Evolutionary conservation across 2,888 invertebrate species (phyloP).

Genomic region (Dolichopus griseipennis): DNA sequence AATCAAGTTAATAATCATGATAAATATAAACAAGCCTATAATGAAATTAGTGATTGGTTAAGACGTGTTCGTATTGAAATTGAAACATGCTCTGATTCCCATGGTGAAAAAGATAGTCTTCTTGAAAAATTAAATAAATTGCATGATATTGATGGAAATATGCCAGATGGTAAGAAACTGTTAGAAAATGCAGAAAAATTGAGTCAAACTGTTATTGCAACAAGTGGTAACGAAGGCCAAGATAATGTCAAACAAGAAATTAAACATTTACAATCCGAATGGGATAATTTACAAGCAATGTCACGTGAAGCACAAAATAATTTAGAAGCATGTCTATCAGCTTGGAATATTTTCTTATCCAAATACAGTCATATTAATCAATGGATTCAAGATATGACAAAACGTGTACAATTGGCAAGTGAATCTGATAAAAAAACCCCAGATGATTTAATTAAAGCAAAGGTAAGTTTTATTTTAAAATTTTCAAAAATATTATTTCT

Average conservation of each 20-base stretch:
- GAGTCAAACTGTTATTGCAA: constrained; percentile 64
- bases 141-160: constrained; percentile 55
- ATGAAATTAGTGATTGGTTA: constrained; percentile 78
- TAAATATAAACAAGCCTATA: constrained; percentile 72
- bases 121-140: constrained; percentile 68
- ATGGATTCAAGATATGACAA: constrained; percentile 64
- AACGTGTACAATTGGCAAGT: constrained; percentile 55
- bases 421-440: constrained; percentile 67
- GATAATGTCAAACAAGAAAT: constrained; percentile 73
- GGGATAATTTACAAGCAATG: constrained; percentile 69
- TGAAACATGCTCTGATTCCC: constrained; percentile 77
- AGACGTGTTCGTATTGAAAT: constrained; percentile 69
- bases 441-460: constrained; percentile 67
- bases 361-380: constrained; percentile 63
- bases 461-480: constrained; percentile 43
- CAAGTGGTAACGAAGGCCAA: constrained; percentile 74
- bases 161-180: constrained; percentile 64
- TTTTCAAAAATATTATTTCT: background rate
- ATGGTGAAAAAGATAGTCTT: constrained; percentile 74
- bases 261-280: constrained; percentile 68
- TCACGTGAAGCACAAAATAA: constrained; percentile 68
- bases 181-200: constrained; percentile 64
- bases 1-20: constrained; percentile 80
- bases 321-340: constrained; percentile 63
- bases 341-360: constrained; percentile 72